Evolutionary conservation across 2,113 vertebrate species (phyloP).

Genomic region (Ochotona princeps): DNA sequence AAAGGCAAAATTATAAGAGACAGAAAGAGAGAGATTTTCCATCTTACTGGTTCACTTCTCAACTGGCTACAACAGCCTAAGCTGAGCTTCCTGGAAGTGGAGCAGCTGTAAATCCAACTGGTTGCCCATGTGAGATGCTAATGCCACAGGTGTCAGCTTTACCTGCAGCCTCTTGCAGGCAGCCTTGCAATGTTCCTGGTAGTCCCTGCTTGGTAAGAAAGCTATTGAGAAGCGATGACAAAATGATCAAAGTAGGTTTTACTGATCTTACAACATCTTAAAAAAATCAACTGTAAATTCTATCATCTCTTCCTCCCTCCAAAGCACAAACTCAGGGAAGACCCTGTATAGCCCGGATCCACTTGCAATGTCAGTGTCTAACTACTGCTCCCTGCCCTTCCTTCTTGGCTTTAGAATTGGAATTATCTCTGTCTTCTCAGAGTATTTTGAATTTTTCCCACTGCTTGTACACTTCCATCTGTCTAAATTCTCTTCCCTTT

Average conservation of each 20-base stretch:
- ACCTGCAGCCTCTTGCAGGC: not conserved
- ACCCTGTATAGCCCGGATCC: not conserved
- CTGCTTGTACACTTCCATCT: not conserved
- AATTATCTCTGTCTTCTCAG: not conserved
- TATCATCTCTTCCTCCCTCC: not conserved
- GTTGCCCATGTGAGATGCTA: too few species aligned
- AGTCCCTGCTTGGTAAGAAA: constrained; percentile 11
- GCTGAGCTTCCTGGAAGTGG: too few species aligned
- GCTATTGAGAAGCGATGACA: not conserved
- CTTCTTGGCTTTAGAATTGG: constrained; percentile 9
- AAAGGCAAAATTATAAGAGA: too few species aligned
- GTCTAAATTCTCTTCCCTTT: not conserved
- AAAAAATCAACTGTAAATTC: not conserved
- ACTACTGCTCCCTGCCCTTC: not conserved
- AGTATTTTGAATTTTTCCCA: not conserved
- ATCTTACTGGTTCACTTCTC: too few species aligned
- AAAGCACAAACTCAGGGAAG: not conserved
- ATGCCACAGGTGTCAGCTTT: too few species aligned
- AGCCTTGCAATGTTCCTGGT: constrained; percentile 15
- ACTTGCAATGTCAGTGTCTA: not conserved
- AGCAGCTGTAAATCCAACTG: too few species aligned
- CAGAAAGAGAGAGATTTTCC: too few species aligned
- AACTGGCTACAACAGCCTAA: too few species aligned
- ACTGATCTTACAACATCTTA: not conserved
- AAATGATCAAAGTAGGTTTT: constrained; percentile 11